Conservation (phyloP, 2,888 invertebrate genomes). For the Oxyteleia sp. region DNA sequence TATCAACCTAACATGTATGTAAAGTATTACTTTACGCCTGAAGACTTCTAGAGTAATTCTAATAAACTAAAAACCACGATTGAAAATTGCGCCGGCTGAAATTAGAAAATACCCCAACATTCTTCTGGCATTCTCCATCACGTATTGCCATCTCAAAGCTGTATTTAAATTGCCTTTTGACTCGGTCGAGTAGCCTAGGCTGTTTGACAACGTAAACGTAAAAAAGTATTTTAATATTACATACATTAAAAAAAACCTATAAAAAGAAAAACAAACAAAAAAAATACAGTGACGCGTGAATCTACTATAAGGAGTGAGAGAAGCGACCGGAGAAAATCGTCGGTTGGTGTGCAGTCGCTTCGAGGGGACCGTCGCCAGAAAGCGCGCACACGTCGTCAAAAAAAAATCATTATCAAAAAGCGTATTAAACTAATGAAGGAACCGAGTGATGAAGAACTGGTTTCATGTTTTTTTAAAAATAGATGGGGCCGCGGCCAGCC, state of each 20-base stretch:
- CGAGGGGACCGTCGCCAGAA: constrained; percentile 74
- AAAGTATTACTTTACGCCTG: no score
- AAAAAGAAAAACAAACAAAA: no score
- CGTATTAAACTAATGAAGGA: constrained; percentile 80
- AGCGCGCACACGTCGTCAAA: constrained; percentile 25
- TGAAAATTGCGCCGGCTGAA: constrained; percentile 51
- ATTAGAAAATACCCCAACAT: constrained; percentile 37
- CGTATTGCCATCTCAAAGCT: constrained; percentile 50
- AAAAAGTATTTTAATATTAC: constrained; percentile 21
- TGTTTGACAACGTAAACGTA: constrained; percentile 26
- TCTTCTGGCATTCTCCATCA: constrained; percentile 61
- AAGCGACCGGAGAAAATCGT: constrained; percentile 77
- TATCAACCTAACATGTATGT: no score
- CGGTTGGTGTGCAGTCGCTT: constrained; percentile 77
- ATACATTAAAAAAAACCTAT: constrained; percentile 1
- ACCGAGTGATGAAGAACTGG: constrained; percentile 87
- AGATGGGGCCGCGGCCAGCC: constrained; percentile 98
- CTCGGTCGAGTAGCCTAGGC: constrained; percentile 43
- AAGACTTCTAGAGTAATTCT: no score
- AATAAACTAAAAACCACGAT: not conserved
- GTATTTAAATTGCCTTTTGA: constrained; percentile 47
- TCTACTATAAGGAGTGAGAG: constrained; percentile 71
- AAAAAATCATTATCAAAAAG: constrained; percentile 68
- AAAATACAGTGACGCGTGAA: constrained; percentile 67
- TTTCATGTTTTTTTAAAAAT: constrained; percentile 88